phyloP scores from a whole-genome alignment of 2,888 invertebrate genomes.

The Hydroisotoma schaefferi region DNA sequence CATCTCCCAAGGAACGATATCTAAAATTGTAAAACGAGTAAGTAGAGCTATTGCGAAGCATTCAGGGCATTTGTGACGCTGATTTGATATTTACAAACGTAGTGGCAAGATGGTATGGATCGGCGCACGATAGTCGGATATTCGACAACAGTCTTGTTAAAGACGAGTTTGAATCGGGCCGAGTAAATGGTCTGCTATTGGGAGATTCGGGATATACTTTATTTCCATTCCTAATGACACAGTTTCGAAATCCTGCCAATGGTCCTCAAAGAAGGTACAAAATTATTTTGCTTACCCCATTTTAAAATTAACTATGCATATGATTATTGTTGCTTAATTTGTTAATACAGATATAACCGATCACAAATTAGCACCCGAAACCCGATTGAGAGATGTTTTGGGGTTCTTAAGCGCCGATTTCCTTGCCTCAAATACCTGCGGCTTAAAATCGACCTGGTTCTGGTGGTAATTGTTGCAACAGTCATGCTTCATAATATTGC shows the following conservation, averaged over 20 bases:
- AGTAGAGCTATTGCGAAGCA: slow-evolving; percentile 10
- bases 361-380: slow-evolving; percentile 3
- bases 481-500: neutral
- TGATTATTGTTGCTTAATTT: neutral
- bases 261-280: slow-evolving; percentile 8
- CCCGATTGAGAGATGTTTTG: slow-evolving; percentile 19
- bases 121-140: slow-evolving; percentile 24
- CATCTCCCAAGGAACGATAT: slow-evolving; percentile 17
- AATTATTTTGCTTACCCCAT: too few species aligned
- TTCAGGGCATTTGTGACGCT: slow-evolving; percentile 24
- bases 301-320: neutral
- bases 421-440: slow-evolving; percentile 7
- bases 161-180: neutral
- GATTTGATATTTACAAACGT: slow-evolving; percentile 21
- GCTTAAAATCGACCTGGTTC: slow-evolving; percentile 1
- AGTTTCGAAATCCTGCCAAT: slow-evolving; percentile 1
- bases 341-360: neutral
- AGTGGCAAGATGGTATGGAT: slow-evolving; percentile 28
- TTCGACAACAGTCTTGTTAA: slow-evolving; percentile 11
- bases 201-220: slow-evolving; percentile 24
- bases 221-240: slow-evolving; percentile 19
- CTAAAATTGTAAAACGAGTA: slow-evolving; percentile 18
- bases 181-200: too few species aligned
- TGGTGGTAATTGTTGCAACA: neutral
- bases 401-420: slow-evolving; percentile 22